Evolutionary conservation across 2,888 invertebrate species (phyloP), one percentile per base, ranked within the genome.

Genomic region (Trypoxylon attenuatum): DNA sequence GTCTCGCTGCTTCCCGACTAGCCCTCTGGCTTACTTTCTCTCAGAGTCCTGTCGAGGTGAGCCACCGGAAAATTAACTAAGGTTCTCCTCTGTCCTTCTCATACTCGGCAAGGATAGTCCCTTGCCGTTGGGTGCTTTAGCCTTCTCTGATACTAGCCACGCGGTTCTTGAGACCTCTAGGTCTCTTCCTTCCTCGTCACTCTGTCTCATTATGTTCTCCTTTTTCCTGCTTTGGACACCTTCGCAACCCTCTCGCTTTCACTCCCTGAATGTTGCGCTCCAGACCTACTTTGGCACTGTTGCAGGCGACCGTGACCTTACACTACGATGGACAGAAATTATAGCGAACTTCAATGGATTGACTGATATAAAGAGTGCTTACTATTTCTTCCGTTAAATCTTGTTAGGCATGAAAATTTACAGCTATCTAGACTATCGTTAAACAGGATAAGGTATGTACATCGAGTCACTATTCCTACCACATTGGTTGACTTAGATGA

Each of bases 1-100:
- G 2, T 13, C 13, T 29, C 5, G n/a, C 13, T 29, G 2, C 29
- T 29, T 29, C 5, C 33, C 13, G 10, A 13, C 33, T 33, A 4
- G 33, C 41, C 33, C 46, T 50, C 56, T 39, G 15, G 58, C 63
- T 54, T 55, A 62, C 59, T 58, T 69, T 56, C 63, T 38, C 59
- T n/a, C n/a, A n/a, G n/a, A 58, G 53, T 49, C 39, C 39, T 51
- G 50, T 62, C 54, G 76, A 76, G 73, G 73, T 68, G 73, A 70
- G 63, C 70, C 70, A 43, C 57, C 73, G 47, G 74, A 64, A 76
- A 75, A 75, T 75, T 75, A 75, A 75, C 76, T 66, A 58, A 47
- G 61, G 61, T 60, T 60, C 46, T 46, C 38, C 29, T 5, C 50
- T 21, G 56, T 58, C 29, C 42, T 63, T 38, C 38, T 46, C 13